A percentile compares a stretch with the other conserved stretches of the same genome.
Conservation (phyloP, 2,888 invertebrate species). For the Digitonthophagus gazella region DNA sequence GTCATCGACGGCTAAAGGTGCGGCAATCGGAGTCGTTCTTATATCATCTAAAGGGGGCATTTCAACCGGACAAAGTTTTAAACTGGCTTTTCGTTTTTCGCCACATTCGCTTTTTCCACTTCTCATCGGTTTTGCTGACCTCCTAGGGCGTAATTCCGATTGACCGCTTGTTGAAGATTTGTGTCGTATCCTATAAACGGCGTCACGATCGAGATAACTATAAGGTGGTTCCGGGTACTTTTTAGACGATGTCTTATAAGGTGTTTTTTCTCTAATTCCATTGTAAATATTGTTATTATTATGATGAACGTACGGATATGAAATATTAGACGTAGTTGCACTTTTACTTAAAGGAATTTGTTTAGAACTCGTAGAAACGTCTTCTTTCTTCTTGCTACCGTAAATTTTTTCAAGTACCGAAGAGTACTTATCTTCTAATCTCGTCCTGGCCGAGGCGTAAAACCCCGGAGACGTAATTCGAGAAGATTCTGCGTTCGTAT, state of each 20-base stretch:
- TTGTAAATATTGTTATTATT: slow-evolving; percentile 41
- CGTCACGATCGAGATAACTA: slow-evolving; percentile 45
- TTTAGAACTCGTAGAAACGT: slow-evolving; percentile 64
- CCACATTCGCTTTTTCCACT: slow-evolving; percentile 64
- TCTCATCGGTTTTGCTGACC: slow-evolving; percentile 55
- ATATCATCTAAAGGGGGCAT: slow-evolving; percentile 37
- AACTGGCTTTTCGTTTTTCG: slow-evolving; percentile 52
- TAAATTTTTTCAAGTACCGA: slow-evolving; percentile 72
- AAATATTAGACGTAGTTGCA: slow-evolving; percentile 63
- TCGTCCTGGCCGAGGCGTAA: slow-evolving; percentile 54
- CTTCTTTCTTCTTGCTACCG: slow-evolving; percentile 60
- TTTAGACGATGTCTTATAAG: slow-evolving; percentile 46
- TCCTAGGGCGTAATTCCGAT: slow-evolving; percentile 44
- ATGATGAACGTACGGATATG: slow-evolving; percentile 58
- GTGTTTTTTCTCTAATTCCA: slow-evolving; percentile 63
- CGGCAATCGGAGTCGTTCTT: slow-evolving; percentile 29
- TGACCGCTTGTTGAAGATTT: slow-evolving; percentile 32
- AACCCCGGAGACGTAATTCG: slow-evolving; percentile 20
- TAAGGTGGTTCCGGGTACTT: slow-evolving; percentile 46
- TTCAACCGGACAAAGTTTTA: slow-evolving; percentile 58
- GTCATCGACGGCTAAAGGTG: slow-evolving; percentile 43
- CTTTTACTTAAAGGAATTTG: slow-evolving; percentile 62
- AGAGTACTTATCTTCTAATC: slow-evolving; percentile 78
- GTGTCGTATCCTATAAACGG: slow-evolving; percentile 45
- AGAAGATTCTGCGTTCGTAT: slow-evolving; percentile 1